Evolutionary conservation across 2,888 invertebrate species (phyloP), one percentile per base, ranked within the genome.

Genomic region (Aricia artaxerxes): DNA sequence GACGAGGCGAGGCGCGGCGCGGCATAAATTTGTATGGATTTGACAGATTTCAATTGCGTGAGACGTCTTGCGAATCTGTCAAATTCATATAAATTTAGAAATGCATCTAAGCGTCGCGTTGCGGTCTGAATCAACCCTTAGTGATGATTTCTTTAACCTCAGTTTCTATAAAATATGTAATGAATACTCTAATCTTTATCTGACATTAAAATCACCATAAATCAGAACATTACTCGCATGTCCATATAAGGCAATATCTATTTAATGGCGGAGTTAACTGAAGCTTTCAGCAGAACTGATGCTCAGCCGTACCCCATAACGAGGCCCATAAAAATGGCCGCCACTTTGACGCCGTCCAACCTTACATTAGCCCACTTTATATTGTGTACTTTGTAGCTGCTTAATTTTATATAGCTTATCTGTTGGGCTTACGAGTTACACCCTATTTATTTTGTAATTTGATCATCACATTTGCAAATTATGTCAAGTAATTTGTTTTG

Each of bases 201-300:
- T 49, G 4, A 57, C 57, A 57, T 57, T 57, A 57, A 57, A 16
- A 57, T 57, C 3, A 44, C 49, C 24, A 75, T 75, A 44, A 53
- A 75, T 31, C 49, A 16, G 31, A 13, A 24, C 53, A 49, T 75
- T 75, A 49, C 75, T 75, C 9, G 49, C 11, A 4, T 73, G 44
- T 44, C 40, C 40, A 44, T 75, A 31, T 6, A 49, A 49, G 24
- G 49, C 49, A 49, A 75, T 49, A 53, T 53, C 13, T 49, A 75
- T 75, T 75, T 75, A 75, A 75, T 75, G 75, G 75, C 16, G 13
- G 31, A 57, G 76, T 35, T 76, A 76, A 76, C 49, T 31, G 44
- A 75, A 53, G 76, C 53, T 76, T 53, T 76, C 35, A 75, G 53
- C 73, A 24, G n/a, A 75, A 53, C 75, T 75, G 75, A 75, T 75